Percentiles rank a stretch among this genome's conserved stretches.
Evolutionary conservation across 30 jellyfish, hydroid and myxozoan species (phyloP).

Genomic region (Pelagia noctiluca): DNA sequence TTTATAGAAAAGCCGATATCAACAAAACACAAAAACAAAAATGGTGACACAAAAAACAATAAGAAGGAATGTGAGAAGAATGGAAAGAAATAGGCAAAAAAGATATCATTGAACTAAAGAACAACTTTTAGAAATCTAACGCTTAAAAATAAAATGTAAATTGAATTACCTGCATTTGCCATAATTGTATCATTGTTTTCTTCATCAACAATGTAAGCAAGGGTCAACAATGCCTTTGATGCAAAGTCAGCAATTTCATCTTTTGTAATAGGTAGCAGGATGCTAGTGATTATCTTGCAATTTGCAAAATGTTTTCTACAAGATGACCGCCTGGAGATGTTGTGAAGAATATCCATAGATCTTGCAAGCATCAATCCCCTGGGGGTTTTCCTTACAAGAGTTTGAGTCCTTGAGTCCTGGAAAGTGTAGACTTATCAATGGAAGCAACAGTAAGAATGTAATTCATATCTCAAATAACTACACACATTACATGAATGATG

Average conservation of each 20-base stretch:
- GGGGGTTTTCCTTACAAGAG: not conserved
- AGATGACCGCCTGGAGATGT: not conserved
- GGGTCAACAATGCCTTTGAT: not conserved
- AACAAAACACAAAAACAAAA: too few species aligned
- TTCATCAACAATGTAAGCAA: not conserved
- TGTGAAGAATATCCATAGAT: not conserved
- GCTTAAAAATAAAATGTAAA: too few species aligned
- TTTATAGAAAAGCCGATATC: too few species aligned
- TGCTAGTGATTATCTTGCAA: too few species aligned
- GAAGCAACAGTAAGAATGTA: too few species aligned
- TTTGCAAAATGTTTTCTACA: not conserved
- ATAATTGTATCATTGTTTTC: not conserved
- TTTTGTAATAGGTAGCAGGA: not conserved
- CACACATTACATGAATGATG: not conserved
- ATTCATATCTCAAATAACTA: not conserved
- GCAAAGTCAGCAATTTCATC: not conserved
- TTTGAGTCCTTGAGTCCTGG: not conserved
- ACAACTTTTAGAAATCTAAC: too few species aligned
- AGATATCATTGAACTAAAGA: too few species aligned
- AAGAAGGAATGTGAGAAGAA: too few species aligned
- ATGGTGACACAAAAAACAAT: too few species aligned
- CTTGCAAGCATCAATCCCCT: slow-evolving; percentile 4
- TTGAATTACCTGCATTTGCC: slow-evolving; percentile 1
- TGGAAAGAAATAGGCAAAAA: too few species aligned
- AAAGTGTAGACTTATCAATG: too few species aligned